Conservation (phyloP, 2,797 vertebrate species). For the Picus viridis region DNA sequence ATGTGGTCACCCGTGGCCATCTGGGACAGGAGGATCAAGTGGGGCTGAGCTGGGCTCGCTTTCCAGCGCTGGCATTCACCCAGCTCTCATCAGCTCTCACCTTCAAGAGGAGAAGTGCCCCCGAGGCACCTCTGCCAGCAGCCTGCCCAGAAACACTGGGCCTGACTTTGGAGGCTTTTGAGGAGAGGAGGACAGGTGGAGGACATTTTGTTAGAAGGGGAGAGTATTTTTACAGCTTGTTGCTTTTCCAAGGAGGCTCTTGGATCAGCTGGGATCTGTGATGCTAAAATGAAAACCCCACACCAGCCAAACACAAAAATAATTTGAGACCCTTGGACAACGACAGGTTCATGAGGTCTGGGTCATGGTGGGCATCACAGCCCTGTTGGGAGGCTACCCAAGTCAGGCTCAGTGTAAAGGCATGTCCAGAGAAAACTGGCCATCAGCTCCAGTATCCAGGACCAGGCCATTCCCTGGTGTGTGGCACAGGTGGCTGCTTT, state of each 20-base stretch:
- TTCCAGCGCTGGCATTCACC: neutral
- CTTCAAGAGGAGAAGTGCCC: constrained; percentile 21
- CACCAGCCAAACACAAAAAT: too few species aligned
- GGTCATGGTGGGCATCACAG: neutral
- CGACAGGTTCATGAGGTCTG: neutral
- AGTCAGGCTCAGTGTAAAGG: neutral
- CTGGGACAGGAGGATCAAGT: neutral
- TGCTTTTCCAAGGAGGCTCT: neutral
- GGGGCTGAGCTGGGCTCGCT: neutral
- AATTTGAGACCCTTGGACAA: neutral
- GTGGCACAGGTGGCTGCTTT: neutral
- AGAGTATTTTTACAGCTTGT: neutral
- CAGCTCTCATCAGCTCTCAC: constrained; percentile 40
- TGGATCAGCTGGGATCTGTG: neutral
- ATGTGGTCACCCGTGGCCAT: neutral
- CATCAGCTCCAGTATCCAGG: neutral
- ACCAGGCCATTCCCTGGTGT: accelerated
- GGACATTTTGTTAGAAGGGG: neutral
- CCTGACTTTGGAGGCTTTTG: constrained; percentile 19
- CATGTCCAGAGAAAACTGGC: neutral
- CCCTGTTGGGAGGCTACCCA: neutral
- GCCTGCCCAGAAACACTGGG: neutral
- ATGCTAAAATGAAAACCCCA: too few species aligned
- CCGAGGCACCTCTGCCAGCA: neutral
- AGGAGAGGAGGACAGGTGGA: neutral